phyloP scores from a whole-genome alignment of 2,113 vertebrate genomes.

The Xenopus laevis region DNA sequence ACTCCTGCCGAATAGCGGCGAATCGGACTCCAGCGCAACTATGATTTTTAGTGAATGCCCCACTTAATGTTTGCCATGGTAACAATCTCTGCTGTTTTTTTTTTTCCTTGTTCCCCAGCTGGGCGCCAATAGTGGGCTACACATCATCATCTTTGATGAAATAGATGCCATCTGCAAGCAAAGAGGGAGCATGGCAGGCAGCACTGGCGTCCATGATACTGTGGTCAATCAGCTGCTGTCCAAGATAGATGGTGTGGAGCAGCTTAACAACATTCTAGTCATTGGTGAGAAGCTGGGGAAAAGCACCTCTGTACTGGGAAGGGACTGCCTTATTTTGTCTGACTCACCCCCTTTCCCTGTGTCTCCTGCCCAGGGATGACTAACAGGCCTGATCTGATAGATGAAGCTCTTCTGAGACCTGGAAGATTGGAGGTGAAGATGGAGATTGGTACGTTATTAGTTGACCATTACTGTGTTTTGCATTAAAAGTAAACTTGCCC shows the following conservation, averaged over 20 bases:
- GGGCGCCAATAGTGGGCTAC: conserved; percentile 91
- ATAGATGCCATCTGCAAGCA: conserved; percentile 98
- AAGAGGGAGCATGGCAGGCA: conserved; percentile 93
- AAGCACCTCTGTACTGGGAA: background rate
- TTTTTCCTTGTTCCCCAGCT: conserved; percentile 63
- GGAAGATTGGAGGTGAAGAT: conserved; percentile 95
- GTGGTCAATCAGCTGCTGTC: conserved; percentile 96
- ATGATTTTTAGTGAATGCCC: too few species aligned
- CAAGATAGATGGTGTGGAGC: conserved; percentile 94
- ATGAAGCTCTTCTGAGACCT: conserved; percentile 89
- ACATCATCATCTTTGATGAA: conserved; percentile 97
- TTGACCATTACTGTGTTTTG: too few species aligned
- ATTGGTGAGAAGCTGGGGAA: conserved; percentile 70
- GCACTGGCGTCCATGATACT: conserved; percentile 92
- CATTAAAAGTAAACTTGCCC: too few species aligned
- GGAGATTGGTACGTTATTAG: conserved; percentile 84
- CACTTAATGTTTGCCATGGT: background rate
- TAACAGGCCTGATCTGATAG: conserved; percentile 95
- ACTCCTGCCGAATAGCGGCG: too few species aligned
- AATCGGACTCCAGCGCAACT: too few species aligned
- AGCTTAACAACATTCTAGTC: conserved; percentile 97
- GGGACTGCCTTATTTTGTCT: background rate
- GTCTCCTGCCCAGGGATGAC: conserved; percentile 83
- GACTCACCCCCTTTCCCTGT: conserved; percentile 23
- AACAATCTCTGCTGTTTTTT: background rate